Evolutionary conservation across 2,113 vertebrate species (phyloP), one percentile per base, ranked within the genome.

Genomic region (Baryphthengus martii): DNA sequence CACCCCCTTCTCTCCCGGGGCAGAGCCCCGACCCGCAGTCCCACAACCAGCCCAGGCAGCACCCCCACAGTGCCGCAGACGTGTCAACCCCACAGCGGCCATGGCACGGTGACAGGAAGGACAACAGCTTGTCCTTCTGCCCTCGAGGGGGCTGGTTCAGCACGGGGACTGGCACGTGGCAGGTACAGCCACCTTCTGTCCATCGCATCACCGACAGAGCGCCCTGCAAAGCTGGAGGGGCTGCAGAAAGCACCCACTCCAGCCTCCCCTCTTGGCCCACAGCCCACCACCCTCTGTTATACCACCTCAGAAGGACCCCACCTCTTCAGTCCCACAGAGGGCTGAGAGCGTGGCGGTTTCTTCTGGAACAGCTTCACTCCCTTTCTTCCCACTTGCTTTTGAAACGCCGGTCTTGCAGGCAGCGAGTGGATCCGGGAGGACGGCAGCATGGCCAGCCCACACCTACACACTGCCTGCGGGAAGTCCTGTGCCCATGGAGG

Each of bases 71-170:
- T 0, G 0, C 75, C 23, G 23, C 23, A 29, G 42, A 37, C 33
- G 8, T 0, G 14, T 13, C 33, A 61, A 58, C 25, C 28, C 73
- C 9, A 3, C 0, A 2, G 29, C 0, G 1, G 56, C n/a, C 25
- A 3, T 2, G 2, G 52, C 15, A 44, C 0, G 0, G 6, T 7
- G 39, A 39, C 3, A 9, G 53, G 55, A 37, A 44, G 26, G 40
- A 37, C 31, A 44, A 66, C n/a, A 18, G 77, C 74, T 29, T 17
- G n/a, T 26, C 59, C 53, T 71, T 14, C 65, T 35, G 40, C n/a
- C 31, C 58, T 12, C 47, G 47, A 45, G 35, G 28, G 10, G 49
- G 39, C 25, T 33, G 62, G 12, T 17, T 49, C 33, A 25, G 61
- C 47, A 50, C 0, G 1, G 19, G 25, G 77, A 68, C 16, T 2